Evolutionary conservation across 2,888 invertebrate genomes (phyloP).

Genomic region (Marronus borbonicus): DNA sequence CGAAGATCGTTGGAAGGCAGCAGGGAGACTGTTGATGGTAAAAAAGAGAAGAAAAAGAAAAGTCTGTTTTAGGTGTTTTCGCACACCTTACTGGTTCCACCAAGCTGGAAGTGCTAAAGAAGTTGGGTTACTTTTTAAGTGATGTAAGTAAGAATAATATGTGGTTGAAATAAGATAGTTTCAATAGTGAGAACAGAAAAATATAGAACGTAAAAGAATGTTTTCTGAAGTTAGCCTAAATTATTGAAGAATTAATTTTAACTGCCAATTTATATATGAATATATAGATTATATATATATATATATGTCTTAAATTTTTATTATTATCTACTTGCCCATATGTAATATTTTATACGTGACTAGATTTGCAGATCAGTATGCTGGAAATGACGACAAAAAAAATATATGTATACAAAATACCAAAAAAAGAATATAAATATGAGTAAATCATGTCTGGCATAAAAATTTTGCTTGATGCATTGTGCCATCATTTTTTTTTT

Average conservation of each 20-base stretch:
- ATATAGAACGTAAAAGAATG: constrained; percentile 49
- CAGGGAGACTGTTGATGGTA: constrained; percentile 90
- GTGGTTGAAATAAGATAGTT: constrained; percentile 43
- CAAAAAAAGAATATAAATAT: constrained; percentile 53
- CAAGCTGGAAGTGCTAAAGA: constrained; percentile 48
- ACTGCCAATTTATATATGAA: constrained; percentile 53
- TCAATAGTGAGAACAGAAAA: constrained; percentile 50
- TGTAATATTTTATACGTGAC: constrained; percentile 55
- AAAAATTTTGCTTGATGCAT: constrained; percentile 66
- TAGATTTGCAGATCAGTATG: constrained; percentile 53
- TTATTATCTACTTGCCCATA: constrained; percentile 55
- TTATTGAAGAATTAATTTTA: constrained; percentile 53
- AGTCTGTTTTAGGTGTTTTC: constrained; percentile 82
- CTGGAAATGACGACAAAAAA: constrained; percentile 50
- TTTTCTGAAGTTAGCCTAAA: constrained; percentile 52
- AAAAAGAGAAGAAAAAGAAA: constrained; percentile 93
- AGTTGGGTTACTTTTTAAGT: constrained; percentile 48
- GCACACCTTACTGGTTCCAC: constrained; percentile 27
- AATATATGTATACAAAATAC: constrained; percentile 49
- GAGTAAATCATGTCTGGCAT: constrained; percentile 57
- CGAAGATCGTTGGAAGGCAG: constrained; percentile 91
- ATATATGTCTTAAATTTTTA: constrained; percentile 52
- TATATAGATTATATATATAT: constrained; percentile 48
- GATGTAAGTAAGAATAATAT: constrained; percentile 45
- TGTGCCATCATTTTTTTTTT: constrained; percentile 64